Evolutionary conservation across 1,140 invertebrate species (phyloP).

Genomic region (Protaetia brevitarsis): DNA sequence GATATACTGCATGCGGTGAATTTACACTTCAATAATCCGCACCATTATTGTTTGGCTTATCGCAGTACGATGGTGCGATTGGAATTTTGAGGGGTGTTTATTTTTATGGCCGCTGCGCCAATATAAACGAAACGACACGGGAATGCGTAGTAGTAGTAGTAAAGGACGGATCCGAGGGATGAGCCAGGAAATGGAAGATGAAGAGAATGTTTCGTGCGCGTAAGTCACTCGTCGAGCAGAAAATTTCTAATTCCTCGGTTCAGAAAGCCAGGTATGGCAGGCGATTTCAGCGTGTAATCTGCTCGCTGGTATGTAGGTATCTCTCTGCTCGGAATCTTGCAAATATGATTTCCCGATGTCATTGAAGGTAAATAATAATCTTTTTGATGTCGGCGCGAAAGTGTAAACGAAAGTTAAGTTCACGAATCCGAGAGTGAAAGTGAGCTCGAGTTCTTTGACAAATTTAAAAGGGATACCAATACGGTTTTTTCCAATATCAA

Average conservation of each 20-base stretch:
- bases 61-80: neutral
- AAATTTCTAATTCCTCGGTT: constrained; percentile 13
- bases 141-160: neutral
- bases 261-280: constrained; percentile 6
- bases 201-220: neutral
- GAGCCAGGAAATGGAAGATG: neutral
- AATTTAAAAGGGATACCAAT: too few species aligned
- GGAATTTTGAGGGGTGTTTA: constrained; percentile 8
- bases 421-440: too few species aligned
- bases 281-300: constrained; percentile 1
- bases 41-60: constrained; percentile 11
- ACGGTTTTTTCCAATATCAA: too few species aligned
- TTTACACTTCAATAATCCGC: constrained; percentile 5
- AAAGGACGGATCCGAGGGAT: neutral
- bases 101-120: neutral
- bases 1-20: neutral
- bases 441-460: too few species aligned
- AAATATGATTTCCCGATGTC: constrained; percentile 3
- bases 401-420: neutral
- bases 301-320: too few species aligned
- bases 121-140: neutral
- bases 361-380: neutral
- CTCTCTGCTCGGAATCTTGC: neutral
- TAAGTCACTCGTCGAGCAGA: constrained; percentile 2
- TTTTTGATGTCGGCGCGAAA: neutral